Percentiles rank a stretch among this genome's conserved stretches.
These are phyloP conservation scores for Drosophila melanica DNA, from an alignment of 1,140 invertebrate species.

Conservation along the genomic window DNA sequence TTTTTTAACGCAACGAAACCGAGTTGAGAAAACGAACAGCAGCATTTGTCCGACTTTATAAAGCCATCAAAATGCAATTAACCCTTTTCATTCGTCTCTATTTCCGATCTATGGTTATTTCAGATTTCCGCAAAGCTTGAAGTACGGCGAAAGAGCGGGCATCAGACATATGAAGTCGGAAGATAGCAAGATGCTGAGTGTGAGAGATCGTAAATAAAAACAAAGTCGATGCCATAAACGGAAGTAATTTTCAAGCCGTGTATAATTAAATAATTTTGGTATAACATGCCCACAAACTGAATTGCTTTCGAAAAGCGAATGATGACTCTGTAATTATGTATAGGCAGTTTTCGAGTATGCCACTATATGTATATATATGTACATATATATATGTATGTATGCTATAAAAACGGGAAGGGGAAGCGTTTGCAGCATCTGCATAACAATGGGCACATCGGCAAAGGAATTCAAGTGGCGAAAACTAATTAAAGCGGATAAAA, in stretches of 20 bases:
- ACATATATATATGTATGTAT: background rate
- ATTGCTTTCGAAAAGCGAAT: slow-evolving; percentile 70
- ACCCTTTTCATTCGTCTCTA: slow-evolving; percentile 44
- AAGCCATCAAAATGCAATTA: slow-evolving; percentile 78
- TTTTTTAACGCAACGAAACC: slow-evolving; percentile 28
- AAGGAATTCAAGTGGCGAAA: slow-evolving; percentile 72
- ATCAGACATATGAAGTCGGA: background rate
- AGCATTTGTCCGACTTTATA: slow-evolving; percentile 51
- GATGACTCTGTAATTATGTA: slow-evolving; percentile 24
- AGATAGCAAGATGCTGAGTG: slow-evolving; percentile 14
- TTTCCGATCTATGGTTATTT: slow-evolving; percentile 71
- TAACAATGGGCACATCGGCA: slow-evolving; percentile 58
- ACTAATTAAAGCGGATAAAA: slow-evolving; percentile 82
- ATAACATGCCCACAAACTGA: slow-evolving; percentile 41
- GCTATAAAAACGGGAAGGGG: slow-evolving; percentile 56
- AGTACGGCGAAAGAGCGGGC: background rate
- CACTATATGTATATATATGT: background rate
- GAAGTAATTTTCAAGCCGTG: slow-evolving; percentile 72
- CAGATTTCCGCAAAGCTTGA: slow-evolving; percentile 56
- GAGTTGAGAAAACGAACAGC: slow-evolving; percentile 30
- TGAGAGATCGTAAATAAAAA: slow-evolving; percentile 63
- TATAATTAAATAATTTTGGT: slow-evolving; percentile 71
- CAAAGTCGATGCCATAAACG: slow-evolving; percentile 74
- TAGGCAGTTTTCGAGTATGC: background rate
- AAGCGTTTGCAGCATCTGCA: slow-evolving; percentile 70